Percentiles rank a stretch among this genome's conserved stretches.
These are phyloP conservation scores for Atrina japonica DNA, from an alignment of 2,888 invertebrate species.

Conservation along the genomic window DNA sequence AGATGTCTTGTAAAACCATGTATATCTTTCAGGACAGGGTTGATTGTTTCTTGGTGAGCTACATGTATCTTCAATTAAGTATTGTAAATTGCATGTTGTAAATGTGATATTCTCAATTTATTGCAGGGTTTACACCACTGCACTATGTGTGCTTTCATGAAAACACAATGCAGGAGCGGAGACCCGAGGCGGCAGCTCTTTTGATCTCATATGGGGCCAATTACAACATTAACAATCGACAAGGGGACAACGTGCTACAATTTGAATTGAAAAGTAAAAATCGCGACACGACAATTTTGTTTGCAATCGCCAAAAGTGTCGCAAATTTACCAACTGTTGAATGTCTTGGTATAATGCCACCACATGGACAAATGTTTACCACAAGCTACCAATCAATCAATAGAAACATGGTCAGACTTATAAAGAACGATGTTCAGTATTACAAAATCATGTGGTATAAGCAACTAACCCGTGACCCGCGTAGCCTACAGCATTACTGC, in stretches of 20 bases:
- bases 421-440: constrained; percentile 50
- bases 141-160: constrained; percentile 77
- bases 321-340: constrained; percentile 65
- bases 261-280: constrained; percentile 67
- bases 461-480: constrained; percentile 64
- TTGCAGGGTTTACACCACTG: constrained; percentile 73
- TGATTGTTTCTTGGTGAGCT: no score
- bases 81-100: no score
- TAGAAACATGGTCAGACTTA: constrained; percentile 37
- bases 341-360: constrained; percentile 53
- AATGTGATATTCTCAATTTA: no score
- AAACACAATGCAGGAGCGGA: constrained; percentile 63
- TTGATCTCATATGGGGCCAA: constrained; percentile 77
- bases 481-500: constrained; percentile 77
- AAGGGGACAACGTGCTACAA: constrained; percentile 69
- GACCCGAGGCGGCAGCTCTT: constrained; percentile 73
- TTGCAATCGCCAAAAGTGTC: constrained; percentile 72
- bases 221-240: constrained; percentile 68
- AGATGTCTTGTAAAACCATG: no score
- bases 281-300: constrained; percentile 55
- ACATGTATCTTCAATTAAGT: no score
- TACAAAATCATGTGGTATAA: constrained; percentile 74
- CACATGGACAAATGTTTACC: constrained; percentile 21
- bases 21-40: no score
- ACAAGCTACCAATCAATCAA: constrained; percentile 13